Base-by-base conservation (phyloP, 2,888 invertebrate genomes). In the Deladenus siricidicola region DNA sequence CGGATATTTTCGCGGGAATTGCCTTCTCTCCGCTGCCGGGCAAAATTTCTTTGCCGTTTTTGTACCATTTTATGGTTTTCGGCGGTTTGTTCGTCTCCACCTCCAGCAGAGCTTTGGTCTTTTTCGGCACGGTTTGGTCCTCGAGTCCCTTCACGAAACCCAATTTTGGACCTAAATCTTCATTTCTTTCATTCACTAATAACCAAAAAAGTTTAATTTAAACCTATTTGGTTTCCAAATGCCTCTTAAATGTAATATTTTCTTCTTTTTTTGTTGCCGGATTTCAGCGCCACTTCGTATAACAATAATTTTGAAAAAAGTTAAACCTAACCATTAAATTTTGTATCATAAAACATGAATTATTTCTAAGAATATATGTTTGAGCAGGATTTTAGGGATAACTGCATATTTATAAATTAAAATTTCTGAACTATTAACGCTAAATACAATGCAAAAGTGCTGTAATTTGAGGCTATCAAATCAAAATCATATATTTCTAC, bases 11-110 rank as follows among this genome's bases (percentile, higher is more conserved):
- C 56, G 70, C 67, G 61, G 58, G 54, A 21, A 59, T 50, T 48
- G 17, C 67, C 60, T 57, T 68, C 61, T 8, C 71, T 66, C 17
- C 76, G 67, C 19, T 63, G 39, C 62, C 51, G 3, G 65, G 56
- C 47, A 57, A 57, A 49, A 79, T 50, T 45, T 73, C 75, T 47
- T 74, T 64, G 1, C 75, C 79, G 64, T 79, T 70, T 54, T 79
- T 79, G 63, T 77, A 70, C 93, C 93, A 94, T 75, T 86, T 87
- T 23, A 93, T 85, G 63, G 85, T 86, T 63, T 86, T 85, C 0
- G 90, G 90, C 73, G 87, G 88, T 0, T 89, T 87, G 79, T 88
- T 86, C 0, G 69, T 67, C 62, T 71, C 64, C 17, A 63, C 56
- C 56, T 76, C 72, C 14, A 76, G 62, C 24, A 68, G 63, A 29